phyloP scores from a whole-genome alignment of 2,797 vertebrate species.

The Gobionotothen gibberifrons region DNA sequence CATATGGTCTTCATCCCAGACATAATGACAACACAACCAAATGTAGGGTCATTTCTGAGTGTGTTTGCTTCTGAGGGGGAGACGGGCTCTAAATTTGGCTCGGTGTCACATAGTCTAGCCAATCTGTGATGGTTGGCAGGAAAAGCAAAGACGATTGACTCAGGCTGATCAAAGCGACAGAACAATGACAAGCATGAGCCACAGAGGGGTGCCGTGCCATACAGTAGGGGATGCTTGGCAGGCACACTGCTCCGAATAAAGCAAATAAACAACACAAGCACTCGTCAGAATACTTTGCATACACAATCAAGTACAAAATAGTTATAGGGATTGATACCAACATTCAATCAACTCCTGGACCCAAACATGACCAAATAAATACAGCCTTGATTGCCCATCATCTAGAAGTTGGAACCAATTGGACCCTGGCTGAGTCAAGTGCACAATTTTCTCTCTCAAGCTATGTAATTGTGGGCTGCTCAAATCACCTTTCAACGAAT shows the following conservation, averaged over 20 bases:
- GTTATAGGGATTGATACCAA: slow-evolving; percentile 62
- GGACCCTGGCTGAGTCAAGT: slow-evolving; percentile 72
- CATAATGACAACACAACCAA: slow-evolving; percentile 82
- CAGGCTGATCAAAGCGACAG: slow-evolving; percentile 70
- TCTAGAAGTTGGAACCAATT: slow-evolving; percentile 74
- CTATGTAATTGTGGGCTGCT: slow-evolving; percentile 70
- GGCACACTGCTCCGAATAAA: slow-evolving; percentile 8
- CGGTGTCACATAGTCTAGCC: slow-evolving; percentile 70
- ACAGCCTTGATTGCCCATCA: slow-evolving; percentile 74
- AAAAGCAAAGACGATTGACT: slow-evolving; percentile 69
- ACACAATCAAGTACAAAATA: slow-evolving; percentile 68
- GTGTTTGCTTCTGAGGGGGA: slow-evolving; percentile 72
- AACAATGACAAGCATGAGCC: slow-evolving; percentile 71
- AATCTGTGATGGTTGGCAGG: slow-evolving; percentile 74
- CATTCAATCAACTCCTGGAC: slow-evolving; percentile 72
- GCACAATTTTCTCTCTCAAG: slow-evolving; percentile 71
- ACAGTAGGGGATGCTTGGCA: slow-evolving; percentile 52
- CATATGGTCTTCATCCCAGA: slow-evolving; percentile 79
- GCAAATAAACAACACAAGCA: slow-evolving; percentile 64
- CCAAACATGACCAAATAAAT: slow-evolving; percentile 74
- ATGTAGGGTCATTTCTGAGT: slow-evolving; percentile 78
- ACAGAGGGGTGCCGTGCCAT: slow-evolving; percentile 49
- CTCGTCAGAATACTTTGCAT: slow-evolving; percentile 66
- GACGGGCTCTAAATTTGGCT: slow-evolving; percentile 76
- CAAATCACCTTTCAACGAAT: slow-evolving; percentile 73